Conservation (phyloP, 1,140 invertebrate genomes). For the Listronotus bonariensis region DNA sequence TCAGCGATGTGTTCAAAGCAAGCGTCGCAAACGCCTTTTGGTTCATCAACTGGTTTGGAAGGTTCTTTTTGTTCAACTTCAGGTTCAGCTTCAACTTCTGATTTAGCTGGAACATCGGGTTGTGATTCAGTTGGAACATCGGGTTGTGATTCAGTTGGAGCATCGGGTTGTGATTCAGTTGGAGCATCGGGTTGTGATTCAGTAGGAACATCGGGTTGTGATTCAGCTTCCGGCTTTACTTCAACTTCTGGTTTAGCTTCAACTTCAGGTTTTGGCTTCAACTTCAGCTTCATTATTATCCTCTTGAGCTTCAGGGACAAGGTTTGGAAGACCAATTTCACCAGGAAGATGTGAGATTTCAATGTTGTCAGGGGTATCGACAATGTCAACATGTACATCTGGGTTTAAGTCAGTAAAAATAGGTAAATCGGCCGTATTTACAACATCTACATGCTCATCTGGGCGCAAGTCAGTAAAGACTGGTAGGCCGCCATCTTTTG, state of each 20-base stretch:
- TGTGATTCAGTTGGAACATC: no score
- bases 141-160: no score
- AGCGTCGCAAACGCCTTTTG: not conserved
- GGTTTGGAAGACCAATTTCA: not conserved
- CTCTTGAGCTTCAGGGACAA: no score
- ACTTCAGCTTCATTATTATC: no score
- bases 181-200: no score
- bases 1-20: constrained; percentile 2
- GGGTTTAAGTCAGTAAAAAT: constrained; percentile 1
- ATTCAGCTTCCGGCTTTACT: no score
- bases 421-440: not conserved
- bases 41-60: not conserved
- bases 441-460: not conserved
- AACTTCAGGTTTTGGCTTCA: no score
- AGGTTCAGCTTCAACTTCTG: not conserved
- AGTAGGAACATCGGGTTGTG: no score
- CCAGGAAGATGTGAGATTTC: no score
- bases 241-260: no score
- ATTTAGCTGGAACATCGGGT: no score
- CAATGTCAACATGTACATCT: not conserved
- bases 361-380: not conserved
- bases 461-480: constrained; percentile 4
- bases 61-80: not conserved
- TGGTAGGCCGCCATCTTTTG: not conserved
- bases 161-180: no score